Percentiles rank a stretch among this genome's conserved stretches.
phyloP scores from a whole-genome alignment of 2,797 vertebrate genomes.

The Rhinichthys osculus region DNA sequence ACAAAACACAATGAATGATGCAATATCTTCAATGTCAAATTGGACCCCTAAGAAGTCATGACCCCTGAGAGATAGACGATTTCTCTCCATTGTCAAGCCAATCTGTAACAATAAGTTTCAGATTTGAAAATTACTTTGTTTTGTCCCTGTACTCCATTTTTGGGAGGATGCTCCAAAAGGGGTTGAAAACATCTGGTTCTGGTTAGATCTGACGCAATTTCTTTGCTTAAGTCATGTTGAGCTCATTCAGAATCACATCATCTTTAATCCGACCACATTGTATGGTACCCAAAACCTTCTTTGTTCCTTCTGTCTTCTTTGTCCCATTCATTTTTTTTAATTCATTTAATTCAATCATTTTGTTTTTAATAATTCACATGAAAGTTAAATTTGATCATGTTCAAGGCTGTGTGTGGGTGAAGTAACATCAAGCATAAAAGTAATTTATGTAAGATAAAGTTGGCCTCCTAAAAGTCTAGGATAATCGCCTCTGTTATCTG shows the following conservation, averaged over 20 bases:
- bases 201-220: conserved; percentile 71
- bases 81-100: not conserved
- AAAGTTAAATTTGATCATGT: not conserved
- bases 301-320: conserved; percentile 31
- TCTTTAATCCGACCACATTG: conserved; percentile 28
- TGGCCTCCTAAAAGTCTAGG: conserved; percentile 5
- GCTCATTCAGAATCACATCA: conserved; percentile 63
- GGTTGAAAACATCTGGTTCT: conserved; percentile 73
- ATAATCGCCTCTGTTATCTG: conserved; percentile 32
- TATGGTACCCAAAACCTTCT: conserved; percentile 50
- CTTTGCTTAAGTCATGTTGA: conserved; percentile 62
- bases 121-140: conserved; percentile 16
- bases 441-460: conserved; percentile 59
- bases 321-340: conserved; percentile 2
- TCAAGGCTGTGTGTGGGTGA: conserved; percentile 15
- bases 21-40: not conserved
- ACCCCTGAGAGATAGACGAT: not conserved
- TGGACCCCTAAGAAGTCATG: not conserved
- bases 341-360: conserved; percentile 10
- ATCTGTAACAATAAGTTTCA: not conserved
- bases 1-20: not conserved
- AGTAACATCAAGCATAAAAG: conserved; percentile 25
- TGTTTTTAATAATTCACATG: not conserved
- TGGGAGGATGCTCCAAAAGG: conserved; percentile 15
- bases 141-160: conserved; percentile 1